Conservation (phyloP, 2,888 invertebrate genomes). For the Chaetoderma sp. region DNA sequence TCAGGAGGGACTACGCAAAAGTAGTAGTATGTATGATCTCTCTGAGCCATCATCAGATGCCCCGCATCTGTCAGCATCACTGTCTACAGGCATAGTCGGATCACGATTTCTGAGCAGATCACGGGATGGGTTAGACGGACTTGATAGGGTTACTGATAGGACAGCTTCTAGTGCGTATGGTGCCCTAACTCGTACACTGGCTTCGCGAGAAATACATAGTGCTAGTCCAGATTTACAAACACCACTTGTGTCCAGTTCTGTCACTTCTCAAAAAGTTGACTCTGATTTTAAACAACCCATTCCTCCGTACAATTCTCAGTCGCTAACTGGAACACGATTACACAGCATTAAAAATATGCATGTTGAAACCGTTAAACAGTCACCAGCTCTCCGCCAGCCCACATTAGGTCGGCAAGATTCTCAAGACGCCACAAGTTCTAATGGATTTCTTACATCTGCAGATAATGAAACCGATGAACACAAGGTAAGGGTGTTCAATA, state of each 20-base stretch:
- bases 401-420: not conserved
- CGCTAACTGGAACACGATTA: not conserved
- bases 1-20: slow-evolving; percentile 62
- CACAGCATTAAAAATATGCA: not conserved
- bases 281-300: not conserved
- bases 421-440: no score
- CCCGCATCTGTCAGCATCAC: slow-evolving; percentile 40
- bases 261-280: not conserved
- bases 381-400: not conserved
- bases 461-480: slow-evolving; percentile 67
- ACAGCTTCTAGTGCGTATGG: slow-evolving; percentile 47
- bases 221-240: not conserved
- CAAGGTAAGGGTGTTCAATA: slow-evolving; percentile 53
- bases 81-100: no score
- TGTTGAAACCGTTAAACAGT: not conserved
- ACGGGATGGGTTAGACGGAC: slow-evolving; percentile 52
- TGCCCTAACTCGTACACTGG: slow-evolving; percentile 37
- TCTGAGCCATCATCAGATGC: slow-evolving; percentile 39
- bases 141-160: slow-evolving; percentile 26
- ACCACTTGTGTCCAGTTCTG: not conserved
- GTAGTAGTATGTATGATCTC: slow-evolving; percentile 64
- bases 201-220: not conserved
- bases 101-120: slow-evolving; percentile 58
- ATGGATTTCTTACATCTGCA: slow-evolving; percentile 25
- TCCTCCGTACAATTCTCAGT: not conserved